A percentile compares a stretch with the other conserved stretches of the same genome.
phyloP scores from a whole-genome alignment of 92 coral and sea anemone genomes.

The Palythoa grandis region DNA sequence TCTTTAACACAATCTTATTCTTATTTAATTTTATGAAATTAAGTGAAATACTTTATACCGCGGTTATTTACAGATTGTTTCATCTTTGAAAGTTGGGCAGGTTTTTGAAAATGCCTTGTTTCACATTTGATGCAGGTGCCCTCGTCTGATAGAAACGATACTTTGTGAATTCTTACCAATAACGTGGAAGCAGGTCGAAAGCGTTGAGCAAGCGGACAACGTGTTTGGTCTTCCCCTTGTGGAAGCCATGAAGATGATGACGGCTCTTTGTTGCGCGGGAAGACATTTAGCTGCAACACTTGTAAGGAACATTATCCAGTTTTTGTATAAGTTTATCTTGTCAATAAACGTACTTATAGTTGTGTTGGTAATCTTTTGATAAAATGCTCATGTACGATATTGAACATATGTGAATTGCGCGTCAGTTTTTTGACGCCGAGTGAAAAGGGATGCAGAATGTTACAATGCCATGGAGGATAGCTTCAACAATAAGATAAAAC shows the following conservation, averaged over 20 bases:
- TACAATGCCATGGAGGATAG: too few relatives aligned
- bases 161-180: constrained; percentile 84
- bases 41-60: too few relatives aligned
- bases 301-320: constrained; percentile 52
- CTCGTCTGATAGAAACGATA: constrained; percentile 83
- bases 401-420: too few relatives aligned
- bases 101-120: not conserved
- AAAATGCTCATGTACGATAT: too few relatives aligned
- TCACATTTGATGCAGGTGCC: constrained; percentile 60
- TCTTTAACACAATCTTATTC: too few relatives aligned
- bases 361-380: not conserved
- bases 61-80: too few relatives aligned
- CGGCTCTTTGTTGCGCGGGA: constrained; percentile 84
- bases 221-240: constrained; percentile 77
- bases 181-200: constrained; percentile 71
- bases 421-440: too few relatives aligned
- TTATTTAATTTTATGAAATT: too few relatives aligned
- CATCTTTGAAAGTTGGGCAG: too few relatives aligned
- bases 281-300: constrained; percentile 75
- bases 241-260: constrained; percentile 81
- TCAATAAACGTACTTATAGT: not conserved
- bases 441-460: too few relatives aligned
- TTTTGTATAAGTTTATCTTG: not conserved
- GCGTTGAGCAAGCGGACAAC: constrained; percentile 33
- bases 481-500: too few relatives aligned